phyloP scores from a whole-genome alignment of 2,113 vertebrate genomes.

The Vulpes lagopus region DNA sequence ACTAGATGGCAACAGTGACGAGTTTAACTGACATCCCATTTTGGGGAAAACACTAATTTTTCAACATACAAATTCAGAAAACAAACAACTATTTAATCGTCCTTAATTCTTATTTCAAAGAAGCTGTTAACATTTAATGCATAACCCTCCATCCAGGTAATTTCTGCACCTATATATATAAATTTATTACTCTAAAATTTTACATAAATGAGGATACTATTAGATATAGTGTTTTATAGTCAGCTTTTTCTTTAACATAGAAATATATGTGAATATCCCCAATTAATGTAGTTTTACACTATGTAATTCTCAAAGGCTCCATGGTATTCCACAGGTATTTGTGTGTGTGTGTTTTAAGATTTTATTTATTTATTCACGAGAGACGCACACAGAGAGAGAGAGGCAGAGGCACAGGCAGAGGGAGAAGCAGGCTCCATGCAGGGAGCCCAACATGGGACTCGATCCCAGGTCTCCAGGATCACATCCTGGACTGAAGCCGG shows the following conservation, averaged over 20 bases:
- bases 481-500: too few relatives aligned
- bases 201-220: not conserved
- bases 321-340: not conserved
- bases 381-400: too few relatives aligned
- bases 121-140: not conserved
- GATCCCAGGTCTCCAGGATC: too few relatives aligned
- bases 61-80: not conserved
- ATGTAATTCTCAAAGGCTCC: not conserved
- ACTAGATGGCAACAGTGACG: constrained; percentile 24
- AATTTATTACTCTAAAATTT: not conserved
- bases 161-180: not conserved
- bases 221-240: constrained; percentile 5
- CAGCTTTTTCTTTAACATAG: not conserved
- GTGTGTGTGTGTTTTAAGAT: too few relatives aligned
- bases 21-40: not conserved
- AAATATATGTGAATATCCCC: not conserved
- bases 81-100: not conserved
- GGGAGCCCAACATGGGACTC: too few relatives aligned
- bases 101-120: not conserved
- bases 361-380: too few relatives aligned
- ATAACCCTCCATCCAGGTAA: not conserved
- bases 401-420: too few relatives aligned
- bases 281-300: not conserved
- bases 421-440: too few relatives aligned
- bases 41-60: not conserved